Conservation (phyloP, 2,797 vertebrate genomes). For the Coreius guichenoti region DNA sequence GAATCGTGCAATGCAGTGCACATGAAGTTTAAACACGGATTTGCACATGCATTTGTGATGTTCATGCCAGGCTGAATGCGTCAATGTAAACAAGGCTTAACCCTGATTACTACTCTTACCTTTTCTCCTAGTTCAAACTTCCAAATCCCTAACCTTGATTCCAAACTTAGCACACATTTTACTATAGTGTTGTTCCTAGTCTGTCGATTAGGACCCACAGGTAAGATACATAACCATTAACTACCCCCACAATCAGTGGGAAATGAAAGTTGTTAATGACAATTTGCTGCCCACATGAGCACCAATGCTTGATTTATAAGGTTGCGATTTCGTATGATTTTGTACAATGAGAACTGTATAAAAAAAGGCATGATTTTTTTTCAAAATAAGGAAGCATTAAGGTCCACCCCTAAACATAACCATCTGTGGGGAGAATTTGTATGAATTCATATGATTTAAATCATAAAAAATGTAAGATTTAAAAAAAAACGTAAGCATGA, state of each 20-base stretch:
- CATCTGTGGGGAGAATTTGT: not conserved
- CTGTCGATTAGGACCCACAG: not conserved
- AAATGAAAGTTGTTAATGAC: not conserved
- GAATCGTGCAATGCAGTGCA: conserved; percentile 2
- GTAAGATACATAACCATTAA: not conserved
- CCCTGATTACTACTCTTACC: not conserved
- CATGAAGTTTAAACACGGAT: not conserved
- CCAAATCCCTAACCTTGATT: conserved; percentile 3
- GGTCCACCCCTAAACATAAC: not conserved
- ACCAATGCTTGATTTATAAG: not conserved
- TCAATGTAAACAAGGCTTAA: conserved; percentile 1
- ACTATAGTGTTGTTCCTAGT: not conserved
- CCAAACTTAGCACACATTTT: not conserved
- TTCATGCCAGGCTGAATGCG: not conserved
- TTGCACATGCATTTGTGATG: conserved; percentile 5
- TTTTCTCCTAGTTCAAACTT: not conserved
- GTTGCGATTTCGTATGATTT: not conserved
- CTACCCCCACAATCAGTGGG: not conserved
- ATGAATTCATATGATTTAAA: too few relatives aligned
- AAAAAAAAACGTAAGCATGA: not conserved
- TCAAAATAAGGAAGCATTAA: not conserved
- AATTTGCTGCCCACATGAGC: not conserved
- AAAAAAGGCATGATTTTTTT: not conserved
- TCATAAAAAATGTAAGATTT: not conserved
- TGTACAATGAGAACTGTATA: not conserved